Base-by-base conservation (phyloP, 2,113 vertebrate genomes). In the Aix galericulata region DNA sequence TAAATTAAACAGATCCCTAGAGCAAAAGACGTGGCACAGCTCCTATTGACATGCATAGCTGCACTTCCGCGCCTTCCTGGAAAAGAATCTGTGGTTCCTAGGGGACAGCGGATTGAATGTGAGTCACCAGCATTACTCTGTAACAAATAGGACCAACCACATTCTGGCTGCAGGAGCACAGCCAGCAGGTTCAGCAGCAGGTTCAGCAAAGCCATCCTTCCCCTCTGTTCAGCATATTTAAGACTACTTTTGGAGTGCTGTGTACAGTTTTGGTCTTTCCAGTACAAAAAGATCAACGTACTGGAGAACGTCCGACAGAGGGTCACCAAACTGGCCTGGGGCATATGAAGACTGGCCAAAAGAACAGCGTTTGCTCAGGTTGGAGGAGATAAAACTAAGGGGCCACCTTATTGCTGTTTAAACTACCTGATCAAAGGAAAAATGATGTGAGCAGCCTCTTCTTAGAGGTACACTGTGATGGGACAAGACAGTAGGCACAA, bases 71-170 rank as follows among this genome's bases (percentile, higher is more conserved):
- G 53, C 38, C 59, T 67, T 31, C 29, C 25, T 31, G n/a, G 52
- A 34, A 42, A 26, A 40, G 36, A 59, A 40, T 9, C 0, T 0
- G n/a, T 9, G 4, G 6, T 22, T 48, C 44, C 40, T 29, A 67
- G 22, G 2, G 36, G 18, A 78, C 38, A 83, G 48, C 16, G 34
- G 25, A 31, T 17, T 10, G 9, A 67, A 81, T 23, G 16, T 1
- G 2, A 86, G 31, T 31, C 34, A 56, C 34, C 55, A 75, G 40
- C 56, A 27, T 36, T 48, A 2, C 68, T 6, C 26, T 75, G 62
- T 34, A 69, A 48, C n/a, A 75, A 38, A 58, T 36, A 29, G 20
- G n/a, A 56, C 38, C n/a, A 60, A 29, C 27, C 32, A 60, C 25
- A 68, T 8, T 32, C 29, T 62, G 55, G 69, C 38, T 68, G 55